Evolutionary conservation across 1,140 invertebrate genomes (phyloP), one percentile per base, ranked within the genome.

Genomic region (Lepidurus apus): DNA sequence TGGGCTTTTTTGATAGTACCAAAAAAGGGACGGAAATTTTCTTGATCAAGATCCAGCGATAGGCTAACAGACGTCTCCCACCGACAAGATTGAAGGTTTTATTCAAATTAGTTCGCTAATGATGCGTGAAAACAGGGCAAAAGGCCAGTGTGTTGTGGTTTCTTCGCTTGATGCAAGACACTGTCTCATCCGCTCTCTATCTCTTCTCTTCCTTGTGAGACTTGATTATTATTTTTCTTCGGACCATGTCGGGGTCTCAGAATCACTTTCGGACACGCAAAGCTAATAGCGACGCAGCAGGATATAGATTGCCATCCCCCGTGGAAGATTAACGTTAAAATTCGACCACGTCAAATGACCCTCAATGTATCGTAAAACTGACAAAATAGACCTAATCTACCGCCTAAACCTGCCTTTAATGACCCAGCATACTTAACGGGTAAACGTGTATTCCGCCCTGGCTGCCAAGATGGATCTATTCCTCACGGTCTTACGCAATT

Each of bases 181-280:
- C 21, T 21, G 53, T 65, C 53, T 65, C 17, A 13, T n/a, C 21
- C 21, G 17, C 53, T 65, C 53, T 17, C 53, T 7, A 7, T 65
- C 21, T 65, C n/a, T 65, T 1, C 8, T 7, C 17, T 7, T 21
- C 17, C 53, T 65, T 7, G 53, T n/a, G 6, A 13, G 6, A 13
- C 21, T 65, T 21, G 53, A 65, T 65, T 65, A 65, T 9, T 13
- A 65, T 21, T 65, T 34, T 34, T 65, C 53, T 65, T 65, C 53
- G 17, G 8, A 13, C 13, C 17, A 21, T 65, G 21, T 21, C 53
- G 53, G 21, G 34, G 34, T 4, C 34, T 34, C 8, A 21, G 53
- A 65, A 65, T 65, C 53, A 65, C 53, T 65, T 65, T n/a, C 53
- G 21, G 53, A 65, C 53, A 65, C 53, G 53, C 53, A 65, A 65